These are phyloP conservation scores for Drepana falcataria DNA, from an alignment of 2,888 invertebrate species.

Conservation along the genomic window DNA sequence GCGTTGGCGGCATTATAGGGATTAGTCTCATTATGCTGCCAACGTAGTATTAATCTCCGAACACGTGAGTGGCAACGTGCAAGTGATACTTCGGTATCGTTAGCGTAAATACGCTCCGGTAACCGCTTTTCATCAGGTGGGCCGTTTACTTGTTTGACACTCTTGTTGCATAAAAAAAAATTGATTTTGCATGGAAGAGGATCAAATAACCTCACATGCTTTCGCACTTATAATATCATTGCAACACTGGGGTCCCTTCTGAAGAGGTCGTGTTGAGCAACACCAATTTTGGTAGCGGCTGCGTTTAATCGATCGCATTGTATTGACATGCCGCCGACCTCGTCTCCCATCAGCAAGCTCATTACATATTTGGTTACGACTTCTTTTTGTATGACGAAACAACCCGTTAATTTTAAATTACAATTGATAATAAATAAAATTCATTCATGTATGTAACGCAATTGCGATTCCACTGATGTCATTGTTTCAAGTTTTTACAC, in stretches of 20 bases:
- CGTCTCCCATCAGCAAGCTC: conserved; percentile 36
- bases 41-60: too few relatives aligned
- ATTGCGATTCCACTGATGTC: not conserved
- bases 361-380: conserved; percentile 52
- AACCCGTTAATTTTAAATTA: not conserved
- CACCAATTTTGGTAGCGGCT: conserved; percentile 61
- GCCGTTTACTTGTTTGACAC: too few relatives aligned
- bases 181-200: too few relatives aligned
- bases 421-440: not conserved
- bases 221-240: conserved; percentile 3
- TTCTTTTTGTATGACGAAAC: conserved; percentile 1
- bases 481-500: conserved; percentile 4
- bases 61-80: too few relatives aligned
- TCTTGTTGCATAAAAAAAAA: too few relatives aligned
- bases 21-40: too few relatives aligned
- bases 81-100: too few relatives aligned
- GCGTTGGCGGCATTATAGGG: too few relatives aligned
- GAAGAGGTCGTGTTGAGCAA: conserved; percentile 35
- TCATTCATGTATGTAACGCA: not conserved
- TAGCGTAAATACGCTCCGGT: too few relatives aligned
- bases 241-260: conserved; percentile 19
- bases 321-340: conserved; percentile 48
- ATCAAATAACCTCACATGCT: too few relatives aligned
- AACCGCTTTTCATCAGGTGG: too few relatives aligned
- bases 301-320: conserved; percentile 57